Evolutionary conservation across 2,888 invertebrate genomes (phyloP).

Genomic region (Nymphalis urticae): DNA sequence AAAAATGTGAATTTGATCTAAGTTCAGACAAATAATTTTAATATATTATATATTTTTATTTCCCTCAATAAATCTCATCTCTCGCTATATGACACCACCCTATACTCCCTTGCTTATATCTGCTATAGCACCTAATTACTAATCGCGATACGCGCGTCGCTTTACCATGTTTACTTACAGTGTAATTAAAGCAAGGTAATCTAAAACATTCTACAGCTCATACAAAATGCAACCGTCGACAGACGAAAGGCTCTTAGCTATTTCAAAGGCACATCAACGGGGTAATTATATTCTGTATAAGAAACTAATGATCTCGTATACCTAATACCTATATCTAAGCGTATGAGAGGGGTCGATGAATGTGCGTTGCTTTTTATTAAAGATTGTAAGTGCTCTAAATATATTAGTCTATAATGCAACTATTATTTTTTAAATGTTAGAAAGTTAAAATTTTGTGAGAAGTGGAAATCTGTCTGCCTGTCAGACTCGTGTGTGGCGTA

Average conservation of each 20-base stretch:
- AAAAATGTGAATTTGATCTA: too few relatives aligned
- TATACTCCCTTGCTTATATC: conserved; percentile 39
- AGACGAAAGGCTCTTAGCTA: conserved; percentile 45
- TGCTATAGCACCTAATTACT: conserved; percentile 67
- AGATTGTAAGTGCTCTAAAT: not conserved
- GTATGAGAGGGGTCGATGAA: not conserved
- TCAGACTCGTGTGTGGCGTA: too few relatives aligned
- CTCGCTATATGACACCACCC: conserved; percentile 6
- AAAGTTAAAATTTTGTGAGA: too few relatives aligned
- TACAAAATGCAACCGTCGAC: conserved; percentile 70
- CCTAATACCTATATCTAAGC: not conserved
- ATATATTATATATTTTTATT: not conserved
- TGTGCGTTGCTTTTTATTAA: not conserved
- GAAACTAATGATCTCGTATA: conserved; percentile 15
- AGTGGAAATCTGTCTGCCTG: too few relatives aligned
- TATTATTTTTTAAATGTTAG: too few relatives aligned
- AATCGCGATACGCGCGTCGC: conserved; percentile 69
- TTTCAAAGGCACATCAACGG: conserved; percentile 44
- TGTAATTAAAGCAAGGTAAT: conserved; percentile 77
- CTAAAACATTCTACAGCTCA: conserved; percentile 68
- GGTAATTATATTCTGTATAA: conserved; percentile 36
- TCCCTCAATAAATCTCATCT: not conserved
- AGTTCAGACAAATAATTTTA: too few relatives aligned
- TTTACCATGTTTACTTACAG: conserved; percentile 63
- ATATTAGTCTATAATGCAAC: too few relatives aligned